A percentile compares a stretch with the other conserved stretches of the same genome.
These are phyloP conservation scores for Apomyelois bistriatella DNA, from an alignment of 2,888 invertebrate species.

Conservation along the genomic window DNA sequence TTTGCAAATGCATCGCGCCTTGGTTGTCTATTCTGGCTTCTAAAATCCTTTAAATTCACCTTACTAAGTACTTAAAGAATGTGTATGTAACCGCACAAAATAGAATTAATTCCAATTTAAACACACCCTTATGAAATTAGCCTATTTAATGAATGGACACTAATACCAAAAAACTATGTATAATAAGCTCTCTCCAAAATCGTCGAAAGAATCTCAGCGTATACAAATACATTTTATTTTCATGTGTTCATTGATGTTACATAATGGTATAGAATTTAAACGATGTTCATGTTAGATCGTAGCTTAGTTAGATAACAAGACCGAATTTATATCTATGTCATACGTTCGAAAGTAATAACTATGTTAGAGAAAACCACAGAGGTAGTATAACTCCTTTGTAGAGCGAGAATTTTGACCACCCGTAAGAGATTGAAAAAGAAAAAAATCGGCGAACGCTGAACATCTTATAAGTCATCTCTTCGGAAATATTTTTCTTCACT, in stretches of 20 bases:
- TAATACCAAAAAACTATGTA: background rate
- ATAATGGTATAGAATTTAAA: constrained; percentile 34
- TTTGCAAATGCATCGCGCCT: no score
- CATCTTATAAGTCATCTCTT: no score
- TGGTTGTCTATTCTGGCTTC: no score
- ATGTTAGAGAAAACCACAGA: constrained; percentile 22
- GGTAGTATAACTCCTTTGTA: background rate
- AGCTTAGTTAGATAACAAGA: constrained; percentile 43
- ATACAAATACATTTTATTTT: constrained; percentile 29
- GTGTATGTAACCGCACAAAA: no score
- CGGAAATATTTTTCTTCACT: no score
- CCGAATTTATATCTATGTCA: constrained; percentile 58
- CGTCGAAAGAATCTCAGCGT: constrained; percentile 17
- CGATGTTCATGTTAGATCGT: constrained; percentile 37
- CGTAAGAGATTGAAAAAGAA: no score
- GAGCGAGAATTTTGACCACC: background rate
- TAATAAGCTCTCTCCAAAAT: background rate
- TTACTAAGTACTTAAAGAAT: no score
- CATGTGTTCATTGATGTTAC: constrained; percentile 48
- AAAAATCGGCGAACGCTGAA: no score
- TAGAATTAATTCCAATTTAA: no score
- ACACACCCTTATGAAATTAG: no score
- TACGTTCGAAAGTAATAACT: constrained; percentile 23
- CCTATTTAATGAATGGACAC: background rate
- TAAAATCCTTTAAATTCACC: no score